Percentiles rank a stretch among this genome's conserved stretches.
Evolutionary conservation across 1,140 invertebrate genomes (phyloP).

Genomic region (Sitophilus oryzae): DNA sequence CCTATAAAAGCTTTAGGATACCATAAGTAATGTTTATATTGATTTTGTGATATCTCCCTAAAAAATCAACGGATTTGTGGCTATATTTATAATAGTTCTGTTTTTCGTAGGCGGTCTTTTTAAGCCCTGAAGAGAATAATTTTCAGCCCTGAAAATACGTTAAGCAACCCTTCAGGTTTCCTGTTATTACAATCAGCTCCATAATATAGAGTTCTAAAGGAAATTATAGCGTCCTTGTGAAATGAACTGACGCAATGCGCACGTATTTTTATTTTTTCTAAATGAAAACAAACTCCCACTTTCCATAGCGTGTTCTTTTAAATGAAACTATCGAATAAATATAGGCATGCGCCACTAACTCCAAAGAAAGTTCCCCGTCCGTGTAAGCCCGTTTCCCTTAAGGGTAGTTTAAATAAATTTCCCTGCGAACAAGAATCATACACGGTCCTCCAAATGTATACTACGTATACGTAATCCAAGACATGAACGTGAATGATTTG

Average conservation of each 20-base stretch:
- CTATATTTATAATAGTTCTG: too few relatives aligned
- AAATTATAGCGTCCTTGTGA: neutral
- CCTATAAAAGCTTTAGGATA: too few relatives aligned
- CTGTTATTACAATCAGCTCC: too few relatives aligned
- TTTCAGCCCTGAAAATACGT: too few relatives aligned
- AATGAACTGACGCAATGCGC: neutral
- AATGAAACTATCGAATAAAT: constrained; percentile 23
- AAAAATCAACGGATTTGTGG: too few relatives aligned
- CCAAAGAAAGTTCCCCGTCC: constrained; percentile 7
- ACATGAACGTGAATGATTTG: constrained; percentile 25
- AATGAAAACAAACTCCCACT: neutral
- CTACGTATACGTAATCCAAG: constrained; percentile 3
- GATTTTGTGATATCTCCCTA: too few relatives aligned
- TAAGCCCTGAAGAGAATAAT: too few relatives aligned
- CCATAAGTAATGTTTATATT: too few relatives aligned
- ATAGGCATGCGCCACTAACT: constrained; percentile 20
- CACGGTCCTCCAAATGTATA: constrained; percentile 11
- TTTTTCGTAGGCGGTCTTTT: too few relatives aligned
- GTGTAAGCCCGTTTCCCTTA: constrained; percentile 5
- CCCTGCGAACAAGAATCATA: neutral
- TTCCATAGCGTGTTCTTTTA: neutral
- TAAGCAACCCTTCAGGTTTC: too few relatives aligned
- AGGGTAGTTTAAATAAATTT: constrained; percentile 15
- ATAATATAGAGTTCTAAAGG: neutral
- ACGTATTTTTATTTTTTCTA: neutral